Conservation (phyloP, 2,113 vertebrate genomes). For the Campylomormyrus tamandua region DNA sequence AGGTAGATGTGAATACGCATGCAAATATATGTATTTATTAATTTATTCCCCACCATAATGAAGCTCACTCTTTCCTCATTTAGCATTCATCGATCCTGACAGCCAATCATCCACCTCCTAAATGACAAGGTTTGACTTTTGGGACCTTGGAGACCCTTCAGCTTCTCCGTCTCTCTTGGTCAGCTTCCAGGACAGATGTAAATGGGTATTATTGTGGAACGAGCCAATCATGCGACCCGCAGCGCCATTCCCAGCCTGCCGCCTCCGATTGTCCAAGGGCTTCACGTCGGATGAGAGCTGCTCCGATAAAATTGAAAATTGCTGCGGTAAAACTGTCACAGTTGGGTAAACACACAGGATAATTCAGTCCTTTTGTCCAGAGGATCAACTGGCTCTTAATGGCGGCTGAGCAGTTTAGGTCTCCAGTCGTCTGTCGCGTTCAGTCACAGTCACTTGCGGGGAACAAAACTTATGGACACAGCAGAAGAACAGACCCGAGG, state of each 20-base stretch:
- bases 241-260: background rate
- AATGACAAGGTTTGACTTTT: background rate
- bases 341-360: background rate
- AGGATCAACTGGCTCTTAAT: background rate
- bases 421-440: background rate
- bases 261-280: background rate
- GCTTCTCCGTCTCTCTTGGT: slow-evolving; percentile 8
- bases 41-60: slow-evolving; percentile 12
- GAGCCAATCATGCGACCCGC: background rate
- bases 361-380: background rate
- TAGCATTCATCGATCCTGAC: slow-evolving; percentile 10
- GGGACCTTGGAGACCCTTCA: background rate
- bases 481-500: background rate
- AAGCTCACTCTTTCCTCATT: background rate
- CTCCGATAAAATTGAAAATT: slow-evolving; percentile 2
- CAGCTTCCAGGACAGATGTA: slow-evolving; percentile 8
- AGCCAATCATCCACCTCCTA: slow-evolving; percentile 3
- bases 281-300: background rate
- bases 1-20: background rate
- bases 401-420: background rate
- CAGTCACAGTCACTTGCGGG: background rate
- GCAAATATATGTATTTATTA: slow-evolving; percentile 20
- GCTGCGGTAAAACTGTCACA: slow-evolving; percentile 2
- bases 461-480: background rate
- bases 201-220: background rate